These are phyloP conservation scores for Mormyrops boulengeri DNA, from an alignment of 2,797 vertebrate genomes.

Conservation along the genomic window DNA sequence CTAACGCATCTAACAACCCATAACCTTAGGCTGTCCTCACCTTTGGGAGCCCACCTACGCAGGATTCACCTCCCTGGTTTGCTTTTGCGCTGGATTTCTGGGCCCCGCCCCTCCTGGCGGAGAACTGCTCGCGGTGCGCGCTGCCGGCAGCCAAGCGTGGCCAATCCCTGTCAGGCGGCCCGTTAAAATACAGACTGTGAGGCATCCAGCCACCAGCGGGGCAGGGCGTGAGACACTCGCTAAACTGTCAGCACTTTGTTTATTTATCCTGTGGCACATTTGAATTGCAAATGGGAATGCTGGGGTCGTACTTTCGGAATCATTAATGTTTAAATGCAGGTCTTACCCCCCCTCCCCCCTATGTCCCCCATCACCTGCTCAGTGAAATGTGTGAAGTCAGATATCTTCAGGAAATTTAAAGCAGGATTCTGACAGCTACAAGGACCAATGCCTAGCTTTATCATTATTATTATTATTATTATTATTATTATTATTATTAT, in stretches of 20 bases:
- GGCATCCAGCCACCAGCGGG: background rate
- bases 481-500: background rate
- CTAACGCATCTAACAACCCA: background rate
- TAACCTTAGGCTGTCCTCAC: background rate
- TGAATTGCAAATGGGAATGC: slow-evolving; percentile 16
- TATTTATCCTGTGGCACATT: background rate
- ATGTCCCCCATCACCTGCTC: background rate
- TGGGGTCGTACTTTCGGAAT: slow-evolving; percentile 7
- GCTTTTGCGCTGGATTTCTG: background rate
- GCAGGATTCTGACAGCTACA: background rate
- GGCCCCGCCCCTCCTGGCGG: background rate
- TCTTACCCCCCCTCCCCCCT: background rate
- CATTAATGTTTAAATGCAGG: slow-evolving; percentile 15
- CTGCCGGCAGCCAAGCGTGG: background rate
- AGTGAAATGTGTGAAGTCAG: background rate
- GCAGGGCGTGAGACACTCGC: background rate
- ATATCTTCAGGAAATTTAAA: background rate
- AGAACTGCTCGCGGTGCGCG: background rate
- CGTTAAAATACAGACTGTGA: background rate
- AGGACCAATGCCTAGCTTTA: background rate
- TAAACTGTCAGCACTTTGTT: background rate
- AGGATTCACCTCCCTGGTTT: background rate
- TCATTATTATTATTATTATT: background rate
- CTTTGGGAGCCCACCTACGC: background rate
- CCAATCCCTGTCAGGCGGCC: background rate